Evolutionary conservation across 2,888 invertebrate genomes (phyloP), one percentile per base, ranked within the genome.

Genomic region (Dryococelus australis): DNA sequence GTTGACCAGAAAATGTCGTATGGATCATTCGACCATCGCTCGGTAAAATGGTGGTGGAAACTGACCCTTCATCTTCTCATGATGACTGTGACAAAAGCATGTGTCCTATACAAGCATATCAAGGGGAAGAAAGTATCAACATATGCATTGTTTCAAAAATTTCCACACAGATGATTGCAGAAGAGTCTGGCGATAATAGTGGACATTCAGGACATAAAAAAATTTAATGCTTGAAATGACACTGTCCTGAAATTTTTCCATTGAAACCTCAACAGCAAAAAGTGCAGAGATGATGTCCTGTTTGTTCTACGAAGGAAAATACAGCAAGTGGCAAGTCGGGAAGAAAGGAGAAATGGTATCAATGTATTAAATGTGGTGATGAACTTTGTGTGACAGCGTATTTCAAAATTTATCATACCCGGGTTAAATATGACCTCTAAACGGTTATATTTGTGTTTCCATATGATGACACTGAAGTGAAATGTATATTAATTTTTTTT

Each of bases 11-110:
- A 28, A 13, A 20, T 80, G 80, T 80, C 80, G 3, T 80, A 80
- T 24, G n/a, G 80, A 80, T 80, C 80, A 80, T 80, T 80, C n/a
- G 80, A 80, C 28, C 80, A 80, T 28, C 8, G 80, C 13, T 80
- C 80, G n/a, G 80, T 80, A 20, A 80, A 80, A 28, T 80, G n/a
- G 80, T n/a, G 80, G n/a, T 0, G 80, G 24, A 80, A 80, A 28
- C 80, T 80, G 24, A 27, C 28, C n/a, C 26, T 9, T 27, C 80
- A 20, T 80, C 28, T 80, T 12, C 0, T 80, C 8, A 26, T n/a
- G 80, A 80, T 80, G 80, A 9, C 27, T n/a, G n/a, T 80, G 26
- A 13, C 28, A 80, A 80, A n/a, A 12, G 8, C 80, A 27, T 24
- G 80, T 80, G n/a, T 80, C 2, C 13, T 80, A 24, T 80, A 80